Percentiles rank a stretch among this genome's conserved stretches.
Evolutionary conservation across 2,888 invertebrate species (phyloP).

Genomic region (Hyppa rectilinea): DNA sequence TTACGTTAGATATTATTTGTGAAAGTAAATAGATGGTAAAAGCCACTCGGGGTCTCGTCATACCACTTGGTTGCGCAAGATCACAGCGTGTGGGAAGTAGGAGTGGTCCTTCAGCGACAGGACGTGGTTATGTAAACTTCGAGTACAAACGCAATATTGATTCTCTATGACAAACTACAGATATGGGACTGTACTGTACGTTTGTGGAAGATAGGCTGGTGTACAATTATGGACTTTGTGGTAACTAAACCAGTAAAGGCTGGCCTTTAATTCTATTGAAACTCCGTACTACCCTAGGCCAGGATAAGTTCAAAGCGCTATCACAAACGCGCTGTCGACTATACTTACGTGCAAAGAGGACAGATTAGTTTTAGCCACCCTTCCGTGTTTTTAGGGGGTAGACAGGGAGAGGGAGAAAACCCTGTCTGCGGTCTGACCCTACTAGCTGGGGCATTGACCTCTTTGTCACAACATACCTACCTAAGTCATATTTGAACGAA

Average conservation of each 20-base stretch:
- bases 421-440: slow-evolving; percentile 22
- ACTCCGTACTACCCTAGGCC: too few species aligned
- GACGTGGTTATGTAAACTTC: slow-evolving; percentile 63
- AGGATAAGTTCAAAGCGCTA: not conserved
- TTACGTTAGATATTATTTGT: not conserved
- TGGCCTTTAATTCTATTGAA: not conserved
- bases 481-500: not conserved
- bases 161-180: slow-evolving; percentile 28
- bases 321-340: not conserved
- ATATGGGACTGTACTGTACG: slow-evolving; percentile 11
- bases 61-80: slow-evolving; percentile 64
- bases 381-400: slow-evolving; percentile 21
- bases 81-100: slow-evolving; percentile 67
- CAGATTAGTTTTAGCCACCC: slow-evolving; percentile 20
- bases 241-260: not conserved
- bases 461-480: not conserved
- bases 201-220: not conserved
- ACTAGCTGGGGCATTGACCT: slow-evolving; percentile 31
- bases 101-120: slow-evolving; percentile 69
- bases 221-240: not conserved
- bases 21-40: not conserved
- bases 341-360: not conserved
- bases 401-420: slow-evolving; percentile 29
- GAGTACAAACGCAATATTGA: slow-evolving; percentile 68
- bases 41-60: not conserved